Percentiles rank a stretch among this genome's conserved stretches.
Conservation (phyloP, 2,797 vertebrate species). For the Petrocephalus schoutedeni region DNA sequence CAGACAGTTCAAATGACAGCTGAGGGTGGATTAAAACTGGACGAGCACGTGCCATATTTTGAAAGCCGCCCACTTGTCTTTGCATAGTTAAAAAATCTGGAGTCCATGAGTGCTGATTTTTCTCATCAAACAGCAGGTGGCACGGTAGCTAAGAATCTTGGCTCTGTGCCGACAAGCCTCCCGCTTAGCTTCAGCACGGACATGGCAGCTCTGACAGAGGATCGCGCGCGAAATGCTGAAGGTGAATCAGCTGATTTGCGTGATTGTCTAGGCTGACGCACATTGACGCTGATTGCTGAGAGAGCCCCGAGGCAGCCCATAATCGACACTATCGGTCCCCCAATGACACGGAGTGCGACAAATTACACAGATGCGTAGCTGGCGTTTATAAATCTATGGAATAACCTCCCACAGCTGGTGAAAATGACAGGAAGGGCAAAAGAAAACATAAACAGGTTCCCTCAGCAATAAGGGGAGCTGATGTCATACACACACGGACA, state of each 20-base stretch:
- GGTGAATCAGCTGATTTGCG: neutral
- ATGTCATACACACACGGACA: neutral
- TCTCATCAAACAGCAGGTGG: neutral
- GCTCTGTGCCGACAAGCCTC: neutral
- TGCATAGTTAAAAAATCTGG: neutral
- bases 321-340: neutral
- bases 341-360: neutral
- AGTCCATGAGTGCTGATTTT: neutral
- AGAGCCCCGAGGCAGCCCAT: neutral
- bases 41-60: neutral
- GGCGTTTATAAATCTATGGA: neutral
- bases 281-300: neutral
- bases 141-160: neutral
- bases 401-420: neutral
- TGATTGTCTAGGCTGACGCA: neutral
- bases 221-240: neutral
- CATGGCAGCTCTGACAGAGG: neutral
- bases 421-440: neutral
- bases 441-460: neutral
- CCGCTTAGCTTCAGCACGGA: neutral
- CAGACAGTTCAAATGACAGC: neutral
- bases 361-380: neutral
- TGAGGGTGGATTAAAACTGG: neutral
- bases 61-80: neutral
- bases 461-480: neutral